These are phyloP conservation scores for Larimichthys crocea DNA, from an alignment of 2,113 vertebrate genomes.

Conservation along the genomic window DNA sequence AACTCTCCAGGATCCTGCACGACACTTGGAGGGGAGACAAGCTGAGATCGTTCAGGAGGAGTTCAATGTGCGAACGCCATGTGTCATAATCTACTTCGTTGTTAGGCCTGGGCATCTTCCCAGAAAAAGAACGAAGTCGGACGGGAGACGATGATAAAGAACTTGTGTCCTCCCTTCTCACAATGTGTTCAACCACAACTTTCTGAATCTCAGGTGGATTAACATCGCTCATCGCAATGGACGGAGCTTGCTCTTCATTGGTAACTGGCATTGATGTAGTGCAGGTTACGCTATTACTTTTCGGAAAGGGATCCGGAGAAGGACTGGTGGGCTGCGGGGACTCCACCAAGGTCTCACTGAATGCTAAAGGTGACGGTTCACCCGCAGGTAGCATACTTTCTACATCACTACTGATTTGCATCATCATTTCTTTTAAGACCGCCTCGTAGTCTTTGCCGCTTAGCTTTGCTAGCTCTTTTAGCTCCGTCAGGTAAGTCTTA, in stretches of 20 bases:
- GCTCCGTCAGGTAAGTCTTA: neutral
- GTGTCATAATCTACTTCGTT: neutral
- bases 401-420: neutral
- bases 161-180: neutral
- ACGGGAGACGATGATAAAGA: neutral
- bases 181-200: neutral
- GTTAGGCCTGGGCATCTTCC: neutral
- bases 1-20: neutral
- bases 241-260: neutral
- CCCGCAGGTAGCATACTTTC: neutral
- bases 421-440: neutral
- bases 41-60: neutral
- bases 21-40: neutral
- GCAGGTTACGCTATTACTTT: no score
- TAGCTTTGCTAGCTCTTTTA: neutral
- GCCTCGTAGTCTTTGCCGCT: neutral
- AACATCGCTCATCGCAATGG: neutral
- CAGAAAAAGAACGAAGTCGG: neutral
- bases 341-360: no score
- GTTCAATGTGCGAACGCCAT: neutral
- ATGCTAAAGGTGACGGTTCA: neutral
- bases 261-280: no score
- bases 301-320: no score
- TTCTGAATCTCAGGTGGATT: constrained; percentile 4
- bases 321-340: no score